Percentiles rank a stretch among this genome's conserved stretches.
These are phyloP conservation scores for Agrotis puta DNA, from an alignment of 2,888 invertebrate genomes.

Conservation along the genomic window DNA sequence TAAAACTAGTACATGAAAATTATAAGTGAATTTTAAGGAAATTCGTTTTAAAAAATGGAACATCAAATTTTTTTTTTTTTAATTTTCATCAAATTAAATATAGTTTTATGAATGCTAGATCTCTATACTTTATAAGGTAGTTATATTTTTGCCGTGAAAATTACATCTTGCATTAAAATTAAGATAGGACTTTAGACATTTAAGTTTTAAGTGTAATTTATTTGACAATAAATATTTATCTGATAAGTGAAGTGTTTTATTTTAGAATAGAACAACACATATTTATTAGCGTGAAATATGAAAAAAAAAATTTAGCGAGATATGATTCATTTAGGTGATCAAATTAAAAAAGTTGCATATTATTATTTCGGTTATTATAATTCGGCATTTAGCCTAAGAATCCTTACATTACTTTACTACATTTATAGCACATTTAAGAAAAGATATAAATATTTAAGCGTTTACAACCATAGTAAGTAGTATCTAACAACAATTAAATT, in stretches of 20 bases:
- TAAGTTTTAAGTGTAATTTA: slow-evolving; percentile 53
- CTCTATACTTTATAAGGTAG: slow-evolving; percentile 50
- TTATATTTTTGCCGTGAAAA: slow-evolving; percentile 25
- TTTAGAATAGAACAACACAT: not conserved
- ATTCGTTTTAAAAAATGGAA: not conserved
- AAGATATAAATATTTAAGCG: too few relatives aligned
- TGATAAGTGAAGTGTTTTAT: not conserved
- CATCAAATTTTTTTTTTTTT: too few relatives aligned
- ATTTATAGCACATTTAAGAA: too few relatives aligned
- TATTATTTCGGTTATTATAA: too few relatives aligned
- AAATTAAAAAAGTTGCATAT: too few relatives aligned
- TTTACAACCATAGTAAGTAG: too few relatives aligned
- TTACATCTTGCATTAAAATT: slow-evolving; percentile 4
- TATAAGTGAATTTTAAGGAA: not conserved
- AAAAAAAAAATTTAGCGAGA: too few relatives aligned
- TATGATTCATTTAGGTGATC: too few relatives aligned
- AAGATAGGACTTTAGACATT: not conserved
- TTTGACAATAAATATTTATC: slow-evolving; percentile 54
- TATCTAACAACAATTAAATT: too few relatives aligned
- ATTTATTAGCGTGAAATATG: too few relatives aligned
- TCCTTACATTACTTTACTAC: too few relatives aligned
- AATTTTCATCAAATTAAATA: not conserved
- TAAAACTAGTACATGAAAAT: not conserved
- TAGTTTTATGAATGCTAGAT: slow-evolving; percentile 50
- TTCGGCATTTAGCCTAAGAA: too few relatives aligned